Evolutionary conservation across 2,113 vertebrate species (phyloP), one percentile per base, ranked within the genome.

Genomic region (Amphiprion percula): DNA sequence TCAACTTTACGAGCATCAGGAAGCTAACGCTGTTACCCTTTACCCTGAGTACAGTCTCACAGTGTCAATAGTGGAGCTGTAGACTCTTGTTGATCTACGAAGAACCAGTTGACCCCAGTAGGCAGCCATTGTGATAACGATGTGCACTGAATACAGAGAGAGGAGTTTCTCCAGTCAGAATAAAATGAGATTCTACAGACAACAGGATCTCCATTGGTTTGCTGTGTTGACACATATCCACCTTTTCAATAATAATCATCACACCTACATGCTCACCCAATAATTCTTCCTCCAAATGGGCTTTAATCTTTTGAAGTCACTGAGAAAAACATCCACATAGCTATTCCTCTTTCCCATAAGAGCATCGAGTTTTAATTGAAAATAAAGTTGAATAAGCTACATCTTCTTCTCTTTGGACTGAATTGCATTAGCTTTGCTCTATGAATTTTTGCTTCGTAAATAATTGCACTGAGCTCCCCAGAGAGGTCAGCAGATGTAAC

Each of bases 401-500:
- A 76, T 84, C 50, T 74, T 83, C 52, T 69, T 80, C 89, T 81
- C 88, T 74, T 30, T 58, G 33, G 60, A 75, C 62, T 61, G 81
- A 83, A 89, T 77, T 68, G 26, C 76, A 85, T 92, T 88, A 86
- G 77, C 75, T 78, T 67, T 61, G 76, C 73, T 85, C 75, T 75
- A 74, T 88, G 76, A 85, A 79, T 91, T 89, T 89, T 74, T 75
- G 78, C 80, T 52, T 71, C 59, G 75, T 90, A 90, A 91, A 93
- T 90, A 92, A 87, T 93, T 91, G 65, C 77, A 30, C 77, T 26
- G 68, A 64, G 75, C 74, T 88, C 87, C 88, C 89, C 76, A 37
- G 87, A 91, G 90, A 87, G 78, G 90, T 89, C 84, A 83, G 92
- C 84, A 82, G 80, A 87, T 88, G 81, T 56, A 85, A 77, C 76